Base-by-base conservation (phyloP, 2,113 vertebrate species). In the Haplochromis vanheusdeni region DNA sequence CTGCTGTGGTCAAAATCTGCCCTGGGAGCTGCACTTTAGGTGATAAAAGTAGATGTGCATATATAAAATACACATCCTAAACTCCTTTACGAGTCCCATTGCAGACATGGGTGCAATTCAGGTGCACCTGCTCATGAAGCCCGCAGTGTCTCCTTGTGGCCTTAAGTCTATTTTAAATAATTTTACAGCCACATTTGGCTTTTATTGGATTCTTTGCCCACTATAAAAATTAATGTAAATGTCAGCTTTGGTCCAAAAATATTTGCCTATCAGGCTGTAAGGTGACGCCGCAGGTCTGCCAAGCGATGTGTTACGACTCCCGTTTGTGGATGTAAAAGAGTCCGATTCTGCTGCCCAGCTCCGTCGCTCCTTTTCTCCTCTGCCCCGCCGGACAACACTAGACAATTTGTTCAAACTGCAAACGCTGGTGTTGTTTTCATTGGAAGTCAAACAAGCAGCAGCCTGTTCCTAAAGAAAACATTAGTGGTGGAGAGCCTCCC, bases 391-490 rank as follows among this genome's bases (percentile, higher is more conserved):
- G 90, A 93, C 93, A 92, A 96, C 95, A 96, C 93, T 95, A 95
- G 92, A 91, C 91, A 94, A 93, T 95, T 96, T 97, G 96, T 97
- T 95, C 90, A 86, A 92, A 91, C 93, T 84, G 94, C 93, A 92
- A 95, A 94, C 85, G 86, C 92, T 58, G 86, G 82, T 90, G 93
- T 95, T 95, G 94, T 95, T 96, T 95, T 95, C 80, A 70, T 95
- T 96, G 94, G 89, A 92, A 89, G 90, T 94, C 93, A 95, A 96
- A 96, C 96, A 97, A 97, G 95, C 90, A 68, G 93, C 94, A 89
- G 94, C 94, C 93, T 97, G 96, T 96, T 97, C 94, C 95, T 95
- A 95, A 93, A 93, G 95, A 96, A 96, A 97, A 96, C 95, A 96
- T 95, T 93, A 93, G 93, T 65, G 94, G 93, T 92, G 90, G 86